A percentile compares a stretch with the other conserved stretches of the same genome.
Evolutionary conservation across 2,888 invertebrate genomes (phyloP).

Genomic region (Hyppa rectilinea): DNA sequence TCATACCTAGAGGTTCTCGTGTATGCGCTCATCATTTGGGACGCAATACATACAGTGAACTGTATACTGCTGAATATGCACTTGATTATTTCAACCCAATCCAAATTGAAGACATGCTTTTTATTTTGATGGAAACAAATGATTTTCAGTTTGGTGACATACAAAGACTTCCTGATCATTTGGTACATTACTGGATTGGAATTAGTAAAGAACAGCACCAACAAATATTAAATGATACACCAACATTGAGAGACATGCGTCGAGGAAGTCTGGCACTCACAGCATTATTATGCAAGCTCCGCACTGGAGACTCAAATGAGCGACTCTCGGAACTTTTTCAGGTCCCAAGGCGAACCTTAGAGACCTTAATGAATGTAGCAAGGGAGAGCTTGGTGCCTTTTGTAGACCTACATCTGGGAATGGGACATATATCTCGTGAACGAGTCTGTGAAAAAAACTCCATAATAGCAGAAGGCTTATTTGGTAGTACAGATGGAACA

Average conservation of each 20-base stretch:
- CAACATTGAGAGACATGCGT: slow-evolving; percentile 1
- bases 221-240: slow-evolving; percentile 9
- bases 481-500: not conserved
- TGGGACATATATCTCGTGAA: not conserved
- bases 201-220: slow-evolving; percentile 1
- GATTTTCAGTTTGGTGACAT: slow-evolving; percentile 8
- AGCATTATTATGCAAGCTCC: slow-evolving; percentile 7
- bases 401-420: not conserved
- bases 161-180: slow-evolving; percentile 2
- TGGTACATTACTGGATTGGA: slow-evolving; percentile 9
- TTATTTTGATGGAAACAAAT: slow-evolving; percentile 1
- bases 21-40: slow-evolving; percentile 8
- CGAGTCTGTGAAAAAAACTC: slow-evolving; percentile 2
- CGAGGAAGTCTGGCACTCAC: slow-evolving; percentile 14
- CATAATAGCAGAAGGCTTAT: not conserved
- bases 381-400: slow-evolving; percentile 1
- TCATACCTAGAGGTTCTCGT: slow-evolving; percentile 2
- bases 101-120: slow-evolving; percentile 3
- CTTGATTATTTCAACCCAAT: slow-evolving; percentile 4
- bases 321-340: slow-evolving; percentile 6
- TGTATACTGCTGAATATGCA: slow-evolving; percentile 8
- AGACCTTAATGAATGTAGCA: slow-evolving; percentile 10
- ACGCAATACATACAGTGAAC: not conserved
- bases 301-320: slow-evolving; percentile 10
- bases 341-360: slow-evolving; percentile 8